These are phyloP conservation scores for Galerucella nymphaeae DNA, from an alignment of 2,888 invertebrate genomes.

Conservation along the genomic window DNA sequence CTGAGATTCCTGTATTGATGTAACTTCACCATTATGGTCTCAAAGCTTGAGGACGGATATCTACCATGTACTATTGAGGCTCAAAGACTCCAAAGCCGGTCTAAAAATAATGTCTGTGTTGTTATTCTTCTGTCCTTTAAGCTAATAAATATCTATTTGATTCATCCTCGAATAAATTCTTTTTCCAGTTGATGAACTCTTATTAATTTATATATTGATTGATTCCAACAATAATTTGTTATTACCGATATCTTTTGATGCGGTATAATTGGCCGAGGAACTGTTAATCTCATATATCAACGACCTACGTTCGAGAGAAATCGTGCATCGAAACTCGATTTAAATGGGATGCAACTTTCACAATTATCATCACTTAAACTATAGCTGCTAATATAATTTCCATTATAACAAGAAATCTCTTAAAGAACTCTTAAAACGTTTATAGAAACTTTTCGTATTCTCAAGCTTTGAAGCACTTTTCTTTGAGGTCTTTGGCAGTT, in stretches of 20 bases:
- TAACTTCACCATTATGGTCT: too few relatives aligned
- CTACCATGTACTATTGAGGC: too few relatives aligned
- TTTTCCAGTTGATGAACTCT: conserved; percentile 3
- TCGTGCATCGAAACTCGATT: background rate
- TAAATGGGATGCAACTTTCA: background rate
- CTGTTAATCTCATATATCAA: background rate
- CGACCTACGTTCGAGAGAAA: background rate
- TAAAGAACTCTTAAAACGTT: background rate
- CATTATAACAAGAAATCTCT: background rate
- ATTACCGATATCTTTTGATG: conserved; percentile 1
- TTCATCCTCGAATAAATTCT: background rate
- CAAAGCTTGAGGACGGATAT: too few relatives aligned
- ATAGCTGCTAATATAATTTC: background rate
- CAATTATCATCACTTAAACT: background rate
- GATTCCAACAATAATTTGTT: conserved; percentile 14
- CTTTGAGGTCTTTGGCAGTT: too few relatives aligned
- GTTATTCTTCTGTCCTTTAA: too few relatives aligned
- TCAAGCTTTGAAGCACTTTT: too few relatives aligned
- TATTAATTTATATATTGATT: conserved; percentile 11
- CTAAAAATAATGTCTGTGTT: too few relatives aligned
- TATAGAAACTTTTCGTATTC: too few relatives aligned
- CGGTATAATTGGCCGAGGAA: conserved; percentile 1
- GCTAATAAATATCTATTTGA: too few relatives aligned
- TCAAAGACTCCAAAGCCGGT: too few relatives aligned
- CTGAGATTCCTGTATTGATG: too few relatives aligned